Evolutionary conservation across 2,888 invertebrate species (phyloP).

Genomic region (Phengaris arion): DNA sequence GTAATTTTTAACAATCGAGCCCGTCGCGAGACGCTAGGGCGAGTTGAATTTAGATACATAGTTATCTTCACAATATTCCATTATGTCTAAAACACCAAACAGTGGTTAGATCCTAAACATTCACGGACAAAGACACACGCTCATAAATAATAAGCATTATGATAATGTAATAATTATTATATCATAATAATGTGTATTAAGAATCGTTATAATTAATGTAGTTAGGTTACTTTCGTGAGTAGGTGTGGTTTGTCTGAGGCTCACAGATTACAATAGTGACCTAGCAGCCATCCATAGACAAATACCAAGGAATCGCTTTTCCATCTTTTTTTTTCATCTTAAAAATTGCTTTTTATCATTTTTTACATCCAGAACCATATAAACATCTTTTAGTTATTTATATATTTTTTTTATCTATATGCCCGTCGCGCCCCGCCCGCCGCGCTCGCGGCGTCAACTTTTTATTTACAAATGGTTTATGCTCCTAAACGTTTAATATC

Average conservation of each 20-base stretch:
- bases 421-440: constrained; percentile 58
- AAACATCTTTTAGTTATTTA: constrained; percentile 80
- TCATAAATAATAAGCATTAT: constrained; percentile 80
- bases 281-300: constrained; percentile 73
- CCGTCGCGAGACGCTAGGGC: constrained; percentile 40
- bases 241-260: constrained; percentile 70
- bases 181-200: constrained; percentile 75
- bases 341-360: constrained; percentile 72
- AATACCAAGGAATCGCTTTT: constrained; percentile 73
- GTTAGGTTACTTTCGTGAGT: constrained; percentile 65
- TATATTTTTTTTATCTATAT: constrained; percentile 79
- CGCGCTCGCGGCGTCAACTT: constrained; percentile 59
- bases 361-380: constrained; percentile 80
- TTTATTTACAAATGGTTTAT: constrained; percentile 85
- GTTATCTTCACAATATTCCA: constrained; percentile 61
- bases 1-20: constrained; percentile 54
- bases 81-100: constrained; percentile 75
- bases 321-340: constrained; percentile 60
- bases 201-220: constrained; percentile 77
- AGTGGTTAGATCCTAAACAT: constrained; percentile 76
- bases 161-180: constrained; percentile 79
- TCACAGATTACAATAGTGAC: constrained; percentile 78
- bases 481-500: constrained; percentile 84
- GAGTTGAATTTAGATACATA: constrained; percentile 60
- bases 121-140: constrained; percentile 80